Percentiles rank a stretch among this genome's conserved stretches.
phyloP scores from a whole-genome alignment of 2,888 invertebrate species.

The Idaea straminata region DNA sequence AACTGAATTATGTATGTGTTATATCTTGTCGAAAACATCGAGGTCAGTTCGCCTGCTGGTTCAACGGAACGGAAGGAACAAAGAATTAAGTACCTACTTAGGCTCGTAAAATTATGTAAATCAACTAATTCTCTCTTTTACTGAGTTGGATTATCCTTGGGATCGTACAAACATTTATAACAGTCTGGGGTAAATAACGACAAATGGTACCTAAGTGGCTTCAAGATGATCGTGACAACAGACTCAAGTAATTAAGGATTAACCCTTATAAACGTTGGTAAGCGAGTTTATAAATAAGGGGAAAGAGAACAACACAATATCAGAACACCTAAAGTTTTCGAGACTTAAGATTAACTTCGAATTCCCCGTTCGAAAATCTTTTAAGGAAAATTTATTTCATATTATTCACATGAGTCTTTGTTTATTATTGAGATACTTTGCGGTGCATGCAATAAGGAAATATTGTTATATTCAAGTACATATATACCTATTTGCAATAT shows the following conservation, averaged over 20 bases:
- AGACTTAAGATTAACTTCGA: background rate
- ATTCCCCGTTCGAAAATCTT: background rate
- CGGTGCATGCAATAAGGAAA: background rate
- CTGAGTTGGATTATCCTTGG: conserved; percentile 19
- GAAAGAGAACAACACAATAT: background rate
- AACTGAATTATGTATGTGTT: conserved; percentile 29
- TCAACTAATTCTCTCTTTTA: conserved; percentile 19
- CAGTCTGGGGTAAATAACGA: conserved; percentile 8
- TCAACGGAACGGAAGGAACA: conserved; percentile 24
- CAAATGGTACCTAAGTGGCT: background rate
- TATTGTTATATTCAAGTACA: background rate
- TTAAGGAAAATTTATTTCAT: background rate
- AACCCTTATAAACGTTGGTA: background rate
- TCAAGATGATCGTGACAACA: background rate
- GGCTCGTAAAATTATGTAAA: conserved; percentile 28
- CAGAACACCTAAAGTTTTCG: background rate
- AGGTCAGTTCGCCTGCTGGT: conserved; percentile 30
- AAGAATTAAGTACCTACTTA: conserved; percentile 18
- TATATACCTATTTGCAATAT: background rate
- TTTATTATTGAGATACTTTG: background rate
- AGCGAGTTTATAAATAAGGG: background rate
- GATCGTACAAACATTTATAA: conserved; percentile 17
- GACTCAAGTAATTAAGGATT: background rate
- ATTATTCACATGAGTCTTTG: background rate
- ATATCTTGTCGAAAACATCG: conserved; percentile 31